Base-by-base conservation (phyloP, 1,140 invertebrate species). In the Psix sp. region DNA sequence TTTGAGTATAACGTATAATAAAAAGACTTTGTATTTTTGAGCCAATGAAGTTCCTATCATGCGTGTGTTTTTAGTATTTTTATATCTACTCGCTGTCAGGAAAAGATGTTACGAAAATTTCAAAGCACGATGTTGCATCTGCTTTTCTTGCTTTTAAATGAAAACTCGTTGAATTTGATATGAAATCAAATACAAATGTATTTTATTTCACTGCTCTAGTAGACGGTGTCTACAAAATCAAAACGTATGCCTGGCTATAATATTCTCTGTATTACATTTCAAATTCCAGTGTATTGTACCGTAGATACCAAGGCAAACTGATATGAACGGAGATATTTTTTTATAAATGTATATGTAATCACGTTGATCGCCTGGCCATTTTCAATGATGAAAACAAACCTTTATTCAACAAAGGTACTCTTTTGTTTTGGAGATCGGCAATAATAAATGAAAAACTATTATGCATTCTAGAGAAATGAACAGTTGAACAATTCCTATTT, bases 301-400 rank as follows among this genome's bases (percentile, higher is more conserved):
- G 26, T 63, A 63, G 48, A 45, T 63, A 45, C 45, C 31, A 38
- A 36, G 43, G 46, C 52, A 52, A 52, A 52, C 17, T 52, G 26
- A 63, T 39, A 57, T 33, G 43, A 42, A 45, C 45, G 57, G 24
- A 63, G 21, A 63, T 63, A 63, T 63, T 63, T 63, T 54, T 63
- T 39, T 45, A 45, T 42, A 42, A 54, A 42, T 42, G 45, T n/a
- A 43, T 13, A 3, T 43, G 4, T n/a, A 45, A 57, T 31, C 24
- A 42, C 38, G 31, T 36, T 42, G 16, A 29, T 7, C 46, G 17
- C 17, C 21, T 17, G 48, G 16, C 15, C n/a, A 36, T 4, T 52
- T 26, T 36, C n/a, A n/a, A n/a, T 13, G 17, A n/a, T 5, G 1
- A n/a, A 5, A 5, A 43, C 16, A 43, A 43, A 29, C 7, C 13